These are phyloP conservation scores for Calidris pygmaea DNA, from an alignment of 2,113 vertebrate genomes.

Conservation along the genomic window DNA sequence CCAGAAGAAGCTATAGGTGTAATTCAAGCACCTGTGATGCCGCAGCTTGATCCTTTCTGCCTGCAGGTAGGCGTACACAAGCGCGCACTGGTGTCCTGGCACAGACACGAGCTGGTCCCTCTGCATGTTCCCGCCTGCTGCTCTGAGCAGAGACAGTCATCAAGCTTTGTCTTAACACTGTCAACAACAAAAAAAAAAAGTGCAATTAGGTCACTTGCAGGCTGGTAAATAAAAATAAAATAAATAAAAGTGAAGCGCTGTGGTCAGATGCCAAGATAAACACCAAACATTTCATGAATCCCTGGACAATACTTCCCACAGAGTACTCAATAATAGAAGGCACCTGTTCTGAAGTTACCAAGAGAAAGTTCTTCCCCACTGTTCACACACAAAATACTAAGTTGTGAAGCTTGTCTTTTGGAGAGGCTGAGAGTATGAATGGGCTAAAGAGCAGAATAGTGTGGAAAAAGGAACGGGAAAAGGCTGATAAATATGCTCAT, in stretches of 20 bases:
- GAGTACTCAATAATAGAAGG: not conserved
- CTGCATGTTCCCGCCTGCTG: not conserved
- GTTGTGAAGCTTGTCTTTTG: not conserved
- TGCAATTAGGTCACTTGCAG: not conserved
- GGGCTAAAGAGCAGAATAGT: not conserved
- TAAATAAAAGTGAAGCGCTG: not conserved
- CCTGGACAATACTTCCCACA: not conserved
- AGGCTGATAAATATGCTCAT: not conserved
- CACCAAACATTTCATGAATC: not conserved
- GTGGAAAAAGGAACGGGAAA: not conserved
- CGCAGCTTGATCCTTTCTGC: not conserved
- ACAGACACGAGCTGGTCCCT: not conserved
- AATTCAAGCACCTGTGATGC: not conserved
- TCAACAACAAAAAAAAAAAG: not conserved
- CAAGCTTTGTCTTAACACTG: not conserved
- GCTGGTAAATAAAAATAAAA: not conserved
- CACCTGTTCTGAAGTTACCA: not conserved
- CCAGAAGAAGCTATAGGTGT: not conserved
- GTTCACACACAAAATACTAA: not conserved
- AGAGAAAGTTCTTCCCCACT: not conserved
- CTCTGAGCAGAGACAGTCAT: not conserved
- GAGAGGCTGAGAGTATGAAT: not conserved
- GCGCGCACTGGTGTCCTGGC: fast-evolving
- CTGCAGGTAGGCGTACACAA: fast-evolving
- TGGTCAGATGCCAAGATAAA: not conserved